Base-by-base conservation (phyloP, 2,113 vertebrate genomes). In the Mastomys coucha region DNA sequence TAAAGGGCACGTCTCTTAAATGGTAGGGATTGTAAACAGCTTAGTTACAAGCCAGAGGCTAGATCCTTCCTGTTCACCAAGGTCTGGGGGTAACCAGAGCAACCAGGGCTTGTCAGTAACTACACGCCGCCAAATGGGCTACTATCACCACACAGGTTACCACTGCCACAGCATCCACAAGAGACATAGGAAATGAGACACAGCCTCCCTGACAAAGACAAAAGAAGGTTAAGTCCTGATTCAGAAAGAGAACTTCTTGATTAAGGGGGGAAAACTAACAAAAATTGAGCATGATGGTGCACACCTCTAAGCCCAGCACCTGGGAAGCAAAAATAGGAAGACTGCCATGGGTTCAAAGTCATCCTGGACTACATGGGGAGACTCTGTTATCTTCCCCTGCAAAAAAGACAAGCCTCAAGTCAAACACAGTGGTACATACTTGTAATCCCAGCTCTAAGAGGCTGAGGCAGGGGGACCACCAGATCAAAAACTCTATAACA, bases 81-180 rank as follows among this genome's bases (percentile, higher is more conserved):
- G 0, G 58, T 33, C 42, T 4, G 0, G 22, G 7, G 19, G 8
- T 42, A 49, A n/a, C 0, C 10, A 78, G 39, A 77, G 4, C 63
- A 12, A 73, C 0, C 81, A 75, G 77, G 56, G 33, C 53, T 31
- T 12, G 3, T 31, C 67, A 26, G 31, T 67, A 19, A 19, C 60
- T 63, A 53, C 58, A 60, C 19, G 22, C 70, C 0, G 0, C 10
- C 65, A 39, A 14, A 31, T 24, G 0, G 49, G 26, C 19, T 39
- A 22, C 72, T 11, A 39, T 1, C 2, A 3, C 72, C 39, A 42
- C 39, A 24, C 4, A 20, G 8, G n/a, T 22, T 39, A 36, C 12
- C 1, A 19, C 0, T 4, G 2, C 1, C 1, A 39, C 53, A 82
- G 11, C 36, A 58, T 60, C 80, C 26, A 39, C 11, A 26, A 16